A percentile compares a stretch with the other conserved stretches of the same genome.
Evolutionary conservation across 2,113 vertebrate genomes (phyloP).

Genomic region (Panurus biarmicus): DNA sequence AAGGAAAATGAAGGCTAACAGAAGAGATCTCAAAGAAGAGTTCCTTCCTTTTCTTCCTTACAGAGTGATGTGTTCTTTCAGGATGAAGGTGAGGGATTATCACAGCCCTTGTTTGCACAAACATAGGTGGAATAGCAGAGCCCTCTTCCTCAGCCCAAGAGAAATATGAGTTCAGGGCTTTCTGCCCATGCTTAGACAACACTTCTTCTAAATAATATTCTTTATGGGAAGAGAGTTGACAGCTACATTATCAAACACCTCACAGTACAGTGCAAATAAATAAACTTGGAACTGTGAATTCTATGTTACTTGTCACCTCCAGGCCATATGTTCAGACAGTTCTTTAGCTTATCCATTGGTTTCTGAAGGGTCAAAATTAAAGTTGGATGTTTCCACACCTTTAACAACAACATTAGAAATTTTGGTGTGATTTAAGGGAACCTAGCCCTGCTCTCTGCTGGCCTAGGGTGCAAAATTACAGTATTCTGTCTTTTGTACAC

Average conservation of each 20-base stretch:
- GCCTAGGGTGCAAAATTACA: not conserved
- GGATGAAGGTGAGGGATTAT: not conserved
- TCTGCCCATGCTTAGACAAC: not conserved
- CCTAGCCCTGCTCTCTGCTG: not conserved
- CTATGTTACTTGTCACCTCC: not conserved
- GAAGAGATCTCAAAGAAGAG: not conserved
- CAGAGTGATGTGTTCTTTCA: not conserved
- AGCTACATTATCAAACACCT: not conserved
- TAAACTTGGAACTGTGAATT: not conserved
- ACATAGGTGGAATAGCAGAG: not conserved
- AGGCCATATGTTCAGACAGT: not conserved
- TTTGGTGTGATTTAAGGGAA: not conserved
- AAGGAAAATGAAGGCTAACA: not conserved
- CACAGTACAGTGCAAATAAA: not conserved
- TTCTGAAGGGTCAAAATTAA: not conserved
- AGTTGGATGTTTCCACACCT: not conserved
- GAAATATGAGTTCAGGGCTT: not conserved
- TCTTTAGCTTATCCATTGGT: not conserved
- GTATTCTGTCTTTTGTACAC: not conserved
- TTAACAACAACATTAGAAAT: not conserved
- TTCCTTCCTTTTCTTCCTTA: not conserved
- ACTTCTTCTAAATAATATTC: not conserved
- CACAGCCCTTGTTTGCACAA: fast-evolving
- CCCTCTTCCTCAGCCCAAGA: not conserved
- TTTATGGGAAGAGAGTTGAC: not conserved